Base-by-base conservation (phyloP, 2,113 vertebrate genomes). In the Ceuthmochares aereus region DNA sequence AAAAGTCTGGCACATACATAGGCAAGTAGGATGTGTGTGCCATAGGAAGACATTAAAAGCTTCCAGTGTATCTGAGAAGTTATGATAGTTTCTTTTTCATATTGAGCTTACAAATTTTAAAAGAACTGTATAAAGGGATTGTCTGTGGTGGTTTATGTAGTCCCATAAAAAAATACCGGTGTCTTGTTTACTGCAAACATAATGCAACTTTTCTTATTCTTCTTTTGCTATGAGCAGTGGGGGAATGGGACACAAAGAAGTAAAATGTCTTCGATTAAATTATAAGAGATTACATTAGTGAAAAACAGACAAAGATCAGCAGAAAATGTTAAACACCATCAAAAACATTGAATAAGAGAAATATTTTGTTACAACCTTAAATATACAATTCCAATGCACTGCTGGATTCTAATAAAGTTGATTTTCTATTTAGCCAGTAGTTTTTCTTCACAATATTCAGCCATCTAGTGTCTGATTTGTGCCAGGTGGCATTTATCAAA, bases 401-500 rank as follows among this genome's bases (percentile, higher is more conserved):
- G 26, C 82, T 96, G 86, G 75, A 47, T 96, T 96, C 78, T 92
- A 95, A 72, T 52, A 94, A 40, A 95, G 47, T 90, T 73, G 21
- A 64, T 96, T 97, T 97, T 95, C 52, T 78, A 45, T 97, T 91
- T 95, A 94, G 93, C 85, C 78, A 84, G 30, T 92, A 96, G 49
- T 93, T 97, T 95, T 56, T 84, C 17, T 91, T 94, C 84, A 88
- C 32, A 94, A 74, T 89, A 95, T 80, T 88, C 87, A 97, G 47
- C 58, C 78, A 96, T 88, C 76, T 86, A 95, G 84, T 96, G 91
- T 95, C 74, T 95, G 84, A 85, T 94, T 89, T 96, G 74, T 87
- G 91, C 95, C 97, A 98, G 67, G 51, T 97, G 96, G 89, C 93
- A 91, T 95, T 95, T 96, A 91, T 96, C 96, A 97, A 97, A 97